Base-by-base conservation (phyloP, 1,140 invertebrate genomes). In the Brachionus angularis region DNA sequence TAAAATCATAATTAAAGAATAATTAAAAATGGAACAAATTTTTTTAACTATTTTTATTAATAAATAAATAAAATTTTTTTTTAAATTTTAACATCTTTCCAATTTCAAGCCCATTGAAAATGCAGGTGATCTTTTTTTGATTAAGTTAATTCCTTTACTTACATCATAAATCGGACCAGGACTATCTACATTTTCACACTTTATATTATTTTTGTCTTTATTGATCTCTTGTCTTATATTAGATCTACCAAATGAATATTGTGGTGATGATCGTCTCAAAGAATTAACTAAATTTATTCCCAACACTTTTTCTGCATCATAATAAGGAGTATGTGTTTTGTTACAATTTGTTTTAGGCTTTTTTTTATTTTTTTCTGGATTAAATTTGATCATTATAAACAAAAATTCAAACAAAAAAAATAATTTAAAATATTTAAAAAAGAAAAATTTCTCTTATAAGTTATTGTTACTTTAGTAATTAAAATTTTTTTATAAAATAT, bases 121-220 rank as follows among this genome's bases (percentile, higher is more conserved):
- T 39, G 53, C 53, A n/a, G 53, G 53, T 18, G 53, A 16, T 58
- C 53, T 58, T 58, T 58, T 58, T 58, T 58, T 58, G 1, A 58
- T 29, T 23, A 39, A 58, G 39, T 58, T 58, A 2, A 39, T n/a
- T 39, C 33, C 53, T 58, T 58, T 39, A 1, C 18, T 36, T 27
- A 58, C 33, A 58, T 58, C 36, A 39, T 58, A 58, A 21, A 58
- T 58, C 8, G 53, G 53, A 8, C 53, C 53, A 12, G 53, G 53
- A 21, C 53, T 58, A 8, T 34, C 33, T 3, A 18, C 53, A 42
- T 5, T 14, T 7, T 2, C 5, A 14, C 39, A 42, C 39, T n/a
- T n/a, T 39, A 3, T 23, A 7, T 18, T 18, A 21, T 58, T 58
- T 23, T 14, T 10, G 8, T 58, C 27, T 14, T 31, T 58, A 1